Base-by-base conservation (phyloP, 2,113 vertebrate species). In the Calidris pugnax region DNA sequence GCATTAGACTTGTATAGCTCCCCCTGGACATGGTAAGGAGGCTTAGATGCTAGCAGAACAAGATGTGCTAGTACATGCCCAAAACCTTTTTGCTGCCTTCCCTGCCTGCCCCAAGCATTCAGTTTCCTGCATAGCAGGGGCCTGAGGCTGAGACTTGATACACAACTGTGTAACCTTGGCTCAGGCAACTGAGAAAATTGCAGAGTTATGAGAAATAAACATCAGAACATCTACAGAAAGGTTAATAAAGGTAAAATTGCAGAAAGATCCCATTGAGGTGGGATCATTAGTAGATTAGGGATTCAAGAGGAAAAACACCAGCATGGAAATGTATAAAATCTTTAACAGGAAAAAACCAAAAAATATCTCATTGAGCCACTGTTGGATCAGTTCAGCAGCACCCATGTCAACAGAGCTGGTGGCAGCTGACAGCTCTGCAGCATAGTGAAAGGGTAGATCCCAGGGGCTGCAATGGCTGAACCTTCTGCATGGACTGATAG, bases 321-420 rank as follows among this genome's bases (percentile, higher is more conserved):
- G 6, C 14, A 47, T 17, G 6, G 63, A 80, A 79, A 91, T 4
- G 2, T 33, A 51, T 14, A 75, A 71, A 76, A 48, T 21, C 21
- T 60, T 76, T 57, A 35, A 59, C 21, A 55, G 10, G 10, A 66
- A 83, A 75, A 9, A 30, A 30, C 6, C 17, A 1, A 1, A 55
- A 53, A 55, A n/a, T 63, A 39, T 15, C 74, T 66, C 0, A 9
- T 67, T 84, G 21, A 48, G 27, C 10, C 8, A 20, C 12, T 45
- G 7, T 27, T 83, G 22, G 51, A 55, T 39, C 43, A 59, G 32
- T 60, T 67, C 30, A 26, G 3, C 10, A 47, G 3, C 1, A 2
- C 2, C 6, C 5, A 3, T 5, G 16, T 19, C 33, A 41, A 7
- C 0, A 2, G 45, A 71, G 6, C 47, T 51, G 33, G 35, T 7